Base-by-base conservation (phyloP, 1,140 invertebrate species). In the Lepidurus packardi region DNA sequence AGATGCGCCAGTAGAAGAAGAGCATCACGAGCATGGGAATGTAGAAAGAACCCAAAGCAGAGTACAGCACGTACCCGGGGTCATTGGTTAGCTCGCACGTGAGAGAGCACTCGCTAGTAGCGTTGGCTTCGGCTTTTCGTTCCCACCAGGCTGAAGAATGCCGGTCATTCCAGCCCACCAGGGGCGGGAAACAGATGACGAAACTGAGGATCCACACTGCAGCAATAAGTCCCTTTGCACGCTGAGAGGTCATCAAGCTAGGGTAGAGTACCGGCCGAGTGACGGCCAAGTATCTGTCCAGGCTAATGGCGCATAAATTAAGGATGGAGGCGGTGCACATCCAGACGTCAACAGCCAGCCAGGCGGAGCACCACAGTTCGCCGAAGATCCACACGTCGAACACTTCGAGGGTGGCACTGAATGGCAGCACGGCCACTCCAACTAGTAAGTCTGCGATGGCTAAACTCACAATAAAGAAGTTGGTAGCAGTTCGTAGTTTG, bases 1-100 rank as follows among this genome's bases (percentile, higher is more conserved):
- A 98, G 81, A 98, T 98, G 80, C 94, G 89, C 89, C 94, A 95
- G 86, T 98, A 98, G 86, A 98, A 94, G 88, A 98, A 97, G 76
- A 97, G 87, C 93, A 98, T 98, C 45, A 98, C 92, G 81, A 96
- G 90, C 91, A 96, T 96, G 11, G 97, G 96, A 82, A 98, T 92
- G 85, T 96, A 97, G 89, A 98, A 98, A 76, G 95, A 97, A 9
- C 96, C 95, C 34, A 97, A 89, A 1, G 96, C 95, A 6, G 94
- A 96, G 86, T 95, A 96, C 43, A 92, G 85, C 7, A 91, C 90
- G 82, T 91, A 91, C 25, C 93, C 93, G 76, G 91, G 90, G 81
- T 95, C 94, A 84, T 95, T 94, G 80, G 93, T 97, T 25, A 98
- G 88, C 84, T 95, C 93, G 83, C 95, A 98, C 75, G 91, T 93